Conservation (phyloP, 2,888 invertebrate genomes). For the Apotomis betuletana region DNA sequence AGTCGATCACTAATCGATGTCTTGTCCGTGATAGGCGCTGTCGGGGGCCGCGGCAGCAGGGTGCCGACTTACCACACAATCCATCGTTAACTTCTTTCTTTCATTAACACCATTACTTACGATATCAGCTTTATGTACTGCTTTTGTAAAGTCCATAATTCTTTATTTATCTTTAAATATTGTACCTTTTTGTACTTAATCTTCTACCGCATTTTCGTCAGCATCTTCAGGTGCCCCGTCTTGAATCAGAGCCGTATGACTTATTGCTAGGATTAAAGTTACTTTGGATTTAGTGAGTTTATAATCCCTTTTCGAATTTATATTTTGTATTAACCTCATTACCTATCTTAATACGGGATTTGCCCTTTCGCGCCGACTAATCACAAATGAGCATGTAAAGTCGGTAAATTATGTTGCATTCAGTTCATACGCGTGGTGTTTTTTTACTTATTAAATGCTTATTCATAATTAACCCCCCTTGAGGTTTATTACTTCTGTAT, state of each 20-base stretch:
- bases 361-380: conserved; percentile 84
- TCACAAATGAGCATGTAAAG: conserved; percentile 84
- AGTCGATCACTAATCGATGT: conserved; percentile 84
- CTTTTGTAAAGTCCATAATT: conserved; percentile 69
- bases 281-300: conserved; percentile 53
- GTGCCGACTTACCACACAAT: conserved; percentile 84
- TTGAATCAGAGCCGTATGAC: conserved; percentile 65
- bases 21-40: conserved; percentile 83
- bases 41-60: conserved; percentile 82
- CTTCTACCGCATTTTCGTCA: conserved; percentile 81
- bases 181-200: conserved; percentile 77
- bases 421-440: conserved; percentile 76
- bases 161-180: conserved; percentile 67
- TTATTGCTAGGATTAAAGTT: conserved; percentile 66
- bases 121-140: conserved; percentile 73
- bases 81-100: conserved; percentile 84
- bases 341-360: conserved; percentile 84
- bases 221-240: conserved; percentile 59
- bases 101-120: conserved; percentile 73
- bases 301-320: conserved; percentile 60
- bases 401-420: conserved; percentile 82
- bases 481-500: conserved; percentile 81
- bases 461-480: conserved; percentile 83
- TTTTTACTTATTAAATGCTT: conserved; percentile 75
- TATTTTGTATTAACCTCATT: conserved; percentile 80